phyloP scores from a whole-genome alignment of 2,888 invertebrate species.

The Sceliomorpha sp. region DNA sequence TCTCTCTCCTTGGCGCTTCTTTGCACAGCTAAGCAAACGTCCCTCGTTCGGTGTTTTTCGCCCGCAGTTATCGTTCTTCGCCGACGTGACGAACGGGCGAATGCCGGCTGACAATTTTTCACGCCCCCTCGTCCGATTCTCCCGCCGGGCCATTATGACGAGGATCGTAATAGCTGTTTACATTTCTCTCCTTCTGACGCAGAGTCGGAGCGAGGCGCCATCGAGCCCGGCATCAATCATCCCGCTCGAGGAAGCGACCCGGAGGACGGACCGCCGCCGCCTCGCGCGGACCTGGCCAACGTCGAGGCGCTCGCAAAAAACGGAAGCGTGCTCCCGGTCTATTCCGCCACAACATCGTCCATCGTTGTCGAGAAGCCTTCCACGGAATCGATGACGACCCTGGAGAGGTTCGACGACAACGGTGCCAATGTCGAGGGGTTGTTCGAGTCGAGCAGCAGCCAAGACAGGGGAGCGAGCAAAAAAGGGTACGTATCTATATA shows the following conservation, averaged over 20 bases:
- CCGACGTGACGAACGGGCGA: slow-evolving; percentile 16
- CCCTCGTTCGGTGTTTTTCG: slow-evolving; percentile 20
- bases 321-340: slow-evolving; percentile 25
- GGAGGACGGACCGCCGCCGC: slow-evolving; percentile 25
- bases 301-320: slow-evolving; percentile 33
- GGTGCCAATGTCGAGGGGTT: slow-evolving; percentile 10
- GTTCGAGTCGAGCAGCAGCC: neutral
- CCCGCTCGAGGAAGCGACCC: slow-evolving; percentile 23
- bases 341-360: slow-evolving; percentile 31
- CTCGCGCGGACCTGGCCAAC: slow-evolving; percentile 26
- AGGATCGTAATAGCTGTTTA: slow-evolving; percentile 50
- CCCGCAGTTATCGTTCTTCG: slow-evolving; percentile 11
- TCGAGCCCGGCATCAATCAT: slow-evolving; percentile 63
- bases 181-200: slow-evolving; percentile 49
- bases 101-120: slow-evolving; percentile 36
- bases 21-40: slow-evolving; percentile 17
- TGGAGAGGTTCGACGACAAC: slow-evolving; percentile 26
- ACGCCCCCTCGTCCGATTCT: slow-evolving; percentile 23
- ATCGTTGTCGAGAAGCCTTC: slow-evolving; percentile 37
- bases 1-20: slow-evolving; percentile 4
- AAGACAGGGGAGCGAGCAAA: slow-evolving; percentile 2
- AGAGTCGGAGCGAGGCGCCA: slow-evolving; percentile 61
- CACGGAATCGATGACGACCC: slow-evolving; percentile 31
- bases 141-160: slow-evolving; percentile 26
- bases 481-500: slow-evolving; percentile 23